Conservation (phyloP, 2,888 invertebrate genomes). For the Dromius quadrimaculatus region DNA sequence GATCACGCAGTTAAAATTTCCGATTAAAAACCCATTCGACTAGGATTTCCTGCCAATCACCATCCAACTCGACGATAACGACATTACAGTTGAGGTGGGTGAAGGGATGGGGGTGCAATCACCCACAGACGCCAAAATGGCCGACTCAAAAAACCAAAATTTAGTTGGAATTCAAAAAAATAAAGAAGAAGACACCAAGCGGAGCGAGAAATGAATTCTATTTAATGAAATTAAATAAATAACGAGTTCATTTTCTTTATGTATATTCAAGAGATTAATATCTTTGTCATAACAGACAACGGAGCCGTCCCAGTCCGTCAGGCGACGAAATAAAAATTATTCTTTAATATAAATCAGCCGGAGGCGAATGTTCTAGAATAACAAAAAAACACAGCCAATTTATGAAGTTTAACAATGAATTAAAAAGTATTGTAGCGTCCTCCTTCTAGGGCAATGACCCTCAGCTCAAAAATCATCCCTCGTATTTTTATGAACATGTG, state of each 20-base stretch:
- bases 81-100: slow-evolving; percentile 19
- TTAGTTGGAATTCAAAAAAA: too few relatives aligned
- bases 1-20: slow-evolving; percentile 51
- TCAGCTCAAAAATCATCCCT: slow-evolving; percentile 36
- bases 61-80: slow-evolving; percentile 49
- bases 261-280: slow-evolving; percentile 49
- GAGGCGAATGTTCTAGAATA: slow-evolving; percentile 22
- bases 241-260: slow-evolving; percentile 51
- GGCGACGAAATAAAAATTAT: slow-evolving; percentile 48
- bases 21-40: slow-evolving; percentile 52
- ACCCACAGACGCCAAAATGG: neutral
- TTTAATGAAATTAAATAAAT: slow-evolving; percentile 52
- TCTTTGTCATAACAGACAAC: slow-evolving; percentile 46
- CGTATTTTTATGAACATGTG: slow-evolving; percentile 31
- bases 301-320: slow-evolving; percentile 2
- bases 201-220: slow-evolving; percentile 32
- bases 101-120: neutral
- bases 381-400: slow-evolving; percentile 37
- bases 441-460: slow-evolving; percentile 13
- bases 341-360: slow-evolving; percentile 47
- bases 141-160: too few relatives aligned
- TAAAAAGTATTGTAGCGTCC: slow-evolving; percentile 11
- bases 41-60: slow-evolving; percentile 52
- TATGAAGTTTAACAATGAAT: slow-evolving; percentile 39
- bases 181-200: neutral